These are phyloP conservation scores for Varroa destructor DNA, from an alignment of 1,140 invertebrate species.

Conservation along the genomic window DNA sequence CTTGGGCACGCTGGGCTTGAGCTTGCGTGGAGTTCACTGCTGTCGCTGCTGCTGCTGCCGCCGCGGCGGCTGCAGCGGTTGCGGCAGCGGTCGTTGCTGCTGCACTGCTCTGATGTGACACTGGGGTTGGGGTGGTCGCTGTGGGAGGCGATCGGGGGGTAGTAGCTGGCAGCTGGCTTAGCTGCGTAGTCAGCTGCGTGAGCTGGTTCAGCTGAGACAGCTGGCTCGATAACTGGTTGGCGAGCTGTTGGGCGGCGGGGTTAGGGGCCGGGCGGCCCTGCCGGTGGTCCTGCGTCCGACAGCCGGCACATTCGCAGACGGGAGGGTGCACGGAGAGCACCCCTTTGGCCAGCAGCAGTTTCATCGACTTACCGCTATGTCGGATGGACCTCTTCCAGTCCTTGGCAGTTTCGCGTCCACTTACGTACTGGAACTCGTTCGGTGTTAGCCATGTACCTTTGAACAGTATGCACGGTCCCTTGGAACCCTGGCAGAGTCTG, in stretches of 20 bases:
- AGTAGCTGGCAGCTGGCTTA: too few species aligned
- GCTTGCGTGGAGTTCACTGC: not conserved
- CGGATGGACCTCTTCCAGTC: slow-evolving; percentile 47
- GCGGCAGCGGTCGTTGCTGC: not conserved
- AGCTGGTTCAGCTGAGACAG: too few species aligned
- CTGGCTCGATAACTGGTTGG: too few species aligned
- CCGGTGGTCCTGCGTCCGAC: slow-evolving; percentile 34
- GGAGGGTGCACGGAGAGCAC: slow-evolving; percentile 43
- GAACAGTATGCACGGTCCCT: slow-evolving; percentile 43
- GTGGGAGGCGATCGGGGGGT: too few species aligned
- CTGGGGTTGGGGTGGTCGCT: not conserved
- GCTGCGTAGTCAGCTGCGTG: too few species aligned
- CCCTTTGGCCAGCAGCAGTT: slow-evolving; percentile 44
- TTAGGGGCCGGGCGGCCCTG: slow-evolving; percentile 26
- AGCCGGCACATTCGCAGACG: slow-evolving; percentile 42
- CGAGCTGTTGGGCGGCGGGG: too few species aligned
- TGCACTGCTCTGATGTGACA: not conserved
- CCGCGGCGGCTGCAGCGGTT: not conserved
- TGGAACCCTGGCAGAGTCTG: slow-evolving; percentile 42
- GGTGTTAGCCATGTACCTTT: slow-evolving; percentile 44
- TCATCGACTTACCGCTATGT: slow-evolving; percentile 45
- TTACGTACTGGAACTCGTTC: slow-evolving; percentile 46
- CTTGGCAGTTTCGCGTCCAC: slow-evolving; percentile 45
- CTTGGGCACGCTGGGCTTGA: too few species aligned
- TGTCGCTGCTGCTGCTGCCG: slow-evolving; percentile 17